Evolutionary conservation across 1,140 invertebrate species (phyloP).

Genomic region (Dreissena polymorpha): DNA sequence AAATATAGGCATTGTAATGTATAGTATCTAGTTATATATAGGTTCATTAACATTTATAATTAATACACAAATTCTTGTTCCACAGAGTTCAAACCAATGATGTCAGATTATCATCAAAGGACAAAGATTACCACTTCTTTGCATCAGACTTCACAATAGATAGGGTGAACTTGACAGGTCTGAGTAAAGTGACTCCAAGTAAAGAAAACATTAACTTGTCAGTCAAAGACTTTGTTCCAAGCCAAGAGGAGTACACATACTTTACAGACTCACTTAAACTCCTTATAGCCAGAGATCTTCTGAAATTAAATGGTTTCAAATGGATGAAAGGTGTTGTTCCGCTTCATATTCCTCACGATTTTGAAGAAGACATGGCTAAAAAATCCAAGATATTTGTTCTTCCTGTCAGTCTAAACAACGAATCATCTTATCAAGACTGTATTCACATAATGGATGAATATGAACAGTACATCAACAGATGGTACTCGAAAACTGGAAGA

Average conservation of each 20-base stretch:
- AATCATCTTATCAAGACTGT: background rate
- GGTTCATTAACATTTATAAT: no score
- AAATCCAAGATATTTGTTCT: slow-evolving; percentile 6
- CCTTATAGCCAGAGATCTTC: background rate
- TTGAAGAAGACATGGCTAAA: slow-evolving; percentile 18
- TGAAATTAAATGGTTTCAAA: slow-evolving; percentile 8
- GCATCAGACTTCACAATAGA: slow-evolving; percentile 21
- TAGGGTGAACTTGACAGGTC: background rate
- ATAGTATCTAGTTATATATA: no score
- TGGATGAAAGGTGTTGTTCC: slow-evolving; percentile 18
- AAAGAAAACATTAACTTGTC: background rate
- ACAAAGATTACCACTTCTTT: slow-evolving; percentile 44
- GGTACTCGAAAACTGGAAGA: slow-evolving; percentile 11
- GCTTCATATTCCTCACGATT: background rate
- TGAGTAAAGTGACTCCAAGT: background rate
- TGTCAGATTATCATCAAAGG: background rate
- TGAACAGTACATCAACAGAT: slow-evolving; percentile 1
- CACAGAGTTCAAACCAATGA: slow-evolving; percentile 29
- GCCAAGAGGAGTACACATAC: background rate
- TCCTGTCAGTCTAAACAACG: background rate
- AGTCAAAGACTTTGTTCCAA: slow-evolving; percentile 9
- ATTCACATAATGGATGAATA: slow-evolving; percentile 18
- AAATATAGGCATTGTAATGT: no score
- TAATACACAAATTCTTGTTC: no score
- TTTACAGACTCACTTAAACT: slow-evolving; percentile 9